A percentile compares a stretch with the other conserved stretches of the same genome.
phyloP scores from a whole-genome alignment of 2,113 vertebrate species.

The Strix aluco region DNA sequence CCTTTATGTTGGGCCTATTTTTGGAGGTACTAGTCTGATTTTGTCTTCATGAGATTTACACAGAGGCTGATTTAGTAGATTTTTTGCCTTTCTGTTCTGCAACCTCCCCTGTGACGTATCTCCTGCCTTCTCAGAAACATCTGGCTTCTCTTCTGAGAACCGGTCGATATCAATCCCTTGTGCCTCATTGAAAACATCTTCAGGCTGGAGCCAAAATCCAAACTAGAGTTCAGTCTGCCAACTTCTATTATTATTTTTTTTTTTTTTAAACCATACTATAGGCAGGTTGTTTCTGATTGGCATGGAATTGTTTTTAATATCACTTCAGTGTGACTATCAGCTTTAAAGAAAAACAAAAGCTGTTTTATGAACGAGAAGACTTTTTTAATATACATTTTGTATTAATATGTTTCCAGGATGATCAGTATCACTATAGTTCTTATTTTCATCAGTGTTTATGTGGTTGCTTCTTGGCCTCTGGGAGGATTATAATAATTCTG shows the following conservation, averaged over 20 bases:
- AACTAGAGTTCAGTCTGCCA: neutral
- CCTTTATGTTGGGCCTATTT: neutral
- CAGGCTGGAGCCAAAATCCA: neutral
- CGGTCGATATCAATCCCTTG: fast-evolving
- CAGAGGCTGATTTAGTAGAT: neutral
- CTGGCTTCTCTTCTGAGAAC: neutral
- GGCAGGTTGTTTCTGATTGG: neutral
- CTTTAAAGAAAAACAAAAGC: neutral
- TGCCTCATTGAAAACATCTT: too few relatives aligned
- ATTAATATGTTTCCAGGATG: neutral
- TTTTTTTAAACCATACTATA: fast-evolving
- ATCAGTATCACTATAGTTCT: neutral
- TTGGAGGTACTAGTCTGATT: neutral
- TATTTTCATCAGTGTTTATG: neutral
- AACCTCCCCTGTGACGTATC: fast-evolving
- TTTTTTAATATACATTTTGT: neutral
- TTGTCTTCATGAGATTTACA: neutral
- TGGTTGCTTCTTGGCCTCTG: neutral
- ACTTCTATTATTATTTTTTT: too few relatives aligned
- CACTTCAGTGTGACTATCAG: neutral
- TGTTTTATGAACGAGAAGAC: neutral
- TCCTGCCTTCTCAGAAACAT: neutral
- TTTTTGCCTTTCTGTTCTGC: neutral
- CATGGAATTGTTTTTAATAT: neutral
- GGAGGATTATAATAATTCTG: neutral